Conservation (phyloP, 2,888 invertebrate genomes). For the Hipparchia sbordonii region DNA sequence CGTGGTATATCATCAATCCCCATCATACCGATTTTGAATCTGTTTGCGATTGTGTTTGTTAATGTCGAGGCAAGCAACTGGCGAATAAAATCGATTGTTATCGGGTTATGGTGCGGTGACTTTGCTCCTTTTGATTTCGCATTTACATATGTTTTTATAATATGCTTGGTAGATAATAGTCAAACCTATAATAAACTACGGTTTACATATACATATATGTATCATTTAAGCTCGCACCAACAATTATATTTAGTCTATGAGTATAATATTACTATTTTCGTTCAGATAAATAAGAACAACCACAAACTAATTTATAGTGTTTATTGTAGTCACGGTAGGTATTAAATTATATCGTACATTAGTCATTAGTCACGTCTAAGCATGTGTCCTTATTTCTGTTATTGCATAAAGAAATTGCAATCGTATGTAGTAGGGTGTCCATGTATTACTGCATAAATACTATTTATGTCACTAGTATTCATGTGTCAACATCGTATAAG, state of each 20-base stretch:
- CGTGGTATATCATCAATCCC: slow-evolving; percentile 30
- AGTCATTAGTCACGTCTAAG: neutral
- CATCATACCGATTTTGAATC: slow-evolving; percentile 34
- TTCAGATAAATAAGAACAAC: neutral
- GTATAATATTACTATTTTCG: too few species aligned
- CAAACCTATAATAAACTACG: neutral
- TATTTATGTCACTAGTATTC: neutral
- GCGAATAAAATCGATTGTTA: slow-evolving; percentile 28
- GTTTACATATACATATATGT: too few species aligned
- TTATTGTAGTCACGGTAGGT: neutral
- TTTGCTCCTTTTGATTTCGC: neutral
- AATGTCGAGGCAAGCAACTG: slow-evolving; percentile 40
- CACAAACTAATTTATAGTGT: too few species aligned
- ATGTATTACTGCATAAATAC: neutral
- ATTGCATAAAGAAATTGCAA: slow-evolving; percentile 34
- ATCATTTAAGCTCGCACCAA: too few species aligned
- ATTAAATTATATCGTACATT: neutral
- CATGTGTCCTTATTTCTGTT: slow-evolving; percentile 25
- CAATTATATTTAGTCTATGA: too few species aligned
- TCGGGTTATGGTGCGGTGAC: slow-evolving; percentile 10
- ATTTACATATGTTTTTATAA: slow-evolving; percentile 10
- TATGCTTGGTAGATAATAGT: neutral
- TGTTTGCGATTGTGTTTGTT: slow-evolving; percentile 37
- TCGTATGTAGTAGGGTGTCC: slow-evolving; percentile 19
- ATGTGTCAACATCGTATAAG: neutral